Conservation (phyloP, 2,888 invertebrate species). For the Drosophila diplacantha region DNA sequence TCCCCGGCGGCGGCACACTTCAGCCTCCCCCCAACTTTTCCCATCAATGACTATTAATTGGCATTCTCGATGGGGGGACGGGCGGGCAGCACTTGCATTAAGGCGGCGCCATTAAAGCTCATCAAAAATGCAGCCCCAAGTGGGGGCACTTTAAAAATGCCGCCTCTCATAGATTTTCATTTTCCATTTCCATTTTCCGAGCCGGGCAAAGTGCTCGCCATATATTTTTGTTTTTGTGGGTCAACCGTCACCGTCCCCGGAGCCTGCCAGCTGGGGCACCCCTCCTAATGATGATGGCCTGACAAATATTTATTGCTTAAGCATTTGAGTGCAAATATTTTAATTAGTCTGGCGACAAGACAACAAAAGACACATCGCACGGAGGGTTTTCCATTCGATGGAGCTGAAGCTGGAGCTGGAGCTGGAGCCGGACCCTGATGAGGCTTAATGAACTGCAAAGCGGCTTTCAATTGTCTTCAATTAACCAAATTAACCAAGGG, state of each 20-base stretch:
- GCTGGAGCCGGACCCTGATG: constrained; percentile 32
- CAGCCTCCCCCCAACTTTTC: constrained; percentile 50
- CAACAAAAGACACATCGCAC: constrained; percentile 25
- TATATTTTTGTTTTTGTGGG: constrained; percentile 22
- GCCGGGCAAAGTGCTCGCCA: constrained; percentile 16
- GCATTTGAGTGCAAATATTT: constrained; percentile 74
- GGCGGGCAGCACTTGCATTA: constrained; percentile 57
- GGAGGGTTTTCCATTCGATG: constrained; percentile 1
- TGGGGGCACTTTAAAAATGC: constrained; percentile 62
- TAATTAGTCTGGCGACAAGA: constrained; percentile 69
- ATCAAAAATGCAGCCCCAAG: constrained; percentile 62
- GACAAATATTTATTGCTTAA: constrained; percentile 72
- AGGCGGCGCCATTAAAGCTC: constrained; percentile 70
- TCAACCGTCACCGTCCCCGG: neutral
- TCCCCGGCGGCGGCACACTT: constrained; percentile 44
- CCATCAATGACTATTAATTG: constrained; percentile 71
- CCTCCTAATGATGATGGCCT: constrained; percentile 65
- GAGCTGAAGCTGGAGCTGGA: constrained; percentile 13
- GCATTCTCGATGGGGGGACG: constrained; percentile 44
- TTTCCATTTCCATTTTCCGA: constrained; percentile 38
- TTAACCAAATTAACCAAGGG: constrained; percentile 72
- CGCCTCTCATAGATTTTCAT: constrained; percentile 63
- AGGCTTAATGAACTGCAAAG: constrained; percentile 70
- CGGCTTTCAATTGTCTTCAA: constrained; percentile 71
- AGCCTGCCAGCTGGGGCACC: neutral